Conservation (phyloP, 2,113 vertebrate genomes). For the Onychorhynchus coronatus region DNA sequence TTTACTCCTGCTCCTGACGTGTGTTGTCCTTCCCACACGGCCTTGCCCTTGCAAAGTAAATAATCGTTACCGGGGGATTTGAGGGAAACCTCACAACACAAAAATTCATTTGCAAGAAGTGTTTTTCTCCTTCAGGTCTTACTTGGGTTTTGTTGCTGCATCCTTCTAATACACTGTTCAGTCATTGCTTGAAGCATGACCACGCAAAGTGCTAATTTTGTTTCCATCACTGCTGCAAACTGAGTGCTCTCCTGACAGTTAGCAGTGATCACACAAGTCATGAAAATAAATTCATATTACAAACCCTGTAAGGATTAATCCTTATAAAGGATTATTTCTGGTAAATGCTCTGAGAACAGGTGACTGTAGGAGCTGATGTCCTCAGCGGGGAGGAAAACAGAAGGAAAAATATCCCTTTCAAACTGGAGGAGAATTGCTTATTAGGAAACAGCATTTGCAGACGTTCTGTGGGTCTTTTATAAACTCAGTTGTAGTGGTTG, state of each 20-base stretch:
- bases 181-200: not conserved
- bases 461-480: not conserved
- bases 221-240: not conserved
- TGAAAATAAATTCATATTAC: not conserved
- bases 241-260: not conserved
- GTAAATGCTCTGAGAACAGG: not conserved
- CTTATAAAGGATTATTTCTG: not conserved
- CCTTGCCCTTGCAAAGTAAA: not conserved
- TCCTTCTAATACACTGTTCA: not conserved
- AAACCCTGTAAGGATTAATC: not conserved
- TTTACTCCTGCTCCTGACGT: not conserved
- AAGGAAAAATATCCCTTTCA: not conserved
- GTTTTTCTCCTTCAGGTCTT: not conserved
- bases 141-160: not conserved
- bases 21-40: not conserved
- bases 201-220: not conserved
- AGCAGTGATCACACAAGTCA: not conserved
- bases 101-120: not conserved
- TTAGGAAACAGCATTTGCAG: not conserved
- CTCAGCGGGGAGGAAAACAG: not conserved
- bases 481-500: not conserved
- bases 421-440: not conserved
- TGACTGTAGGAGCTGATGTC: not conserved
- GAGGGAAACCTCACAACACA: not conserved
- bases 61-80: not conserved